Base-by-base conservation (phyloP, 2,888 invertebrate genomes). In the Amorpha juglandis region DNA sequence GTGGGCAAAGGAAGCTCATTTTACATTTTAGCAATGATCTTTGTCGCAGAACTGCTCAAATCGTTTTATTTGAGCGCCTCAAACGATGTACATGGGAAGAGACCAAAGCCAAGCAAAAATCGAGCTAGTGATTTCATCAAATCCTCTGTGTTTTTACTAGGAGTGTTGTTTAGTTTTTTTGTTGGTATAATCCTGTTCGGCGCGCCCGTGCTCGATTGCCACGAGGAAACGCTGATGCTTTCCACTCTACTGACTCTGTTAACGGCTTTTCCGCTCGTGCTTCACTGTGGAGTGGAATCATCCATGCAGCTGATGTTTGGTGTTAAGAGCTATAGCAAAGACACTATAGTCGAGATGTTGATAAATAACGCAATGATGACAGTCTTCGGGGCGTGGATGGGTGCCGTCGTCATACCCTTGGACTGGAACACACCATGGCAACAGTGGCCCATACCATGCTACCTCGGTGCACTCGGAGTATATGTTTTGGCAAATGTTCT, bases 361-460 rank as follows among this genome's bases (percentile, higher is more conserved):
- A 93, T 95, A 65, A 91, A 92, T 51, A 94, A 94, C 75, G 91
- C 95, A 6, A 79, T 94, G 66, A 78, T 94, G 65, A 95, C 96
- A 0, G 81, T 97, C 12, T 84, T 96, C 45, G 98, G 98, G 3
- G 95, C 97, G 6, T 98, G 98, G 98, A 79, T 97, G 1, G 97
- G 98, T 7, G 97, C 97, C 3, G 94, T 97, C 67, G 96, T 97
- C 0, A 97, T 98, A 72, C 98, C 98, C 0, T 89, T 98, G 45
- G 98, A 98, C 84, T 98, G 98, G 98, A 97, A 98, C 85, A 94
- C 96, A 62, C 96, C 97, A 0, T 98, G 98, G 97, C 98, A 98
- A 92, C 95, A 89, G 68, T 96, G 96, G 96, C 96, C 96, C 0
- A 95, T 96, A 73, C 95, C 96, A 0, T 96, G 96, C 77, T 94